A percentile compares a stretch with the other conserved stretches of the same genome.
These are phyloP conservation scores for Oryzias melastigma DNA, from an alignment of 2,113 vertebrate species.

Conservation along the genomic window DNA sequence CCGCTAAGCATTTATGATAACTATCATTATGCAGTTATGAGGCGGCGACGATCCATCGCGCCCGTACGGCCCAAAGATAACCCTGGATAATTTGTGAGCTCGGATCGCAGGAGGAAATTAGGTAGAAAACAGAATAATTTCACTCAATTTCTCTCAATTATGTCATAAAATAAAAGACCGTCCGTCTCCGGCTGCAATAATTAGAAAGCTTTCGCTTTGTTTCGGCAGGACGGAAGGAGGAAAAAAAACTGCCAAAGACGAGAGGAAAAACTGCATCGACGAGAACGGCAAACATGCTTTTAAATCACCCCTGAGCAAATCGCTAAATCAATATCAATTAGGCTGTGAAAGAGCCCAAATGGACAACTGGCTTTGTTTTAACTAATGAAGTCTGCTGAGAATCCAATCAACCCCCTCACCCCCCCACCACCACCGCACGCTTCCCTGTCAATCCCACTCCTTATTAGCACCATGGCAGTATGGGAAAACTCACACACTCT, in stretches of 20 bases:
- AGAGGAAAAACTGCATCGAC: slow-evolving; percentile 49
- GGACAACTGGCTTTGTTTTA: slow-evolving; percentile 78
- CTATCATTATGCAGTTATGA: slow-evolving; percentile 58
- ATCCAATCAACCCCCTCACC: slow-evolving; percentile 41
- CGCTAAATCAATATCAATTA: slow-evolving; percentile 79
- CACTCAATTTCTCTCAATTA: slow-evolving; percentile 39
- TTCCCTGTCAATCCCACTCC: slow-evolving; percentile 14
- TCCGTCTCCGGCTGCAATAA: not conserved
- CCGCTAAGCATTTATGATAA: slow-evolving; percentile 60
- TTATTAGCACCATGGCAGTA: slow-evolving; percentile 38
- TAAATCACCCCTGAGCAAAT: slow-evolving; percentile 68
- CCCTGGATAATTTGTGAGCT: slow-evolving; percentile 32
- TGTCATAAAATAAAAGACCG: slow-evolving; percentile 35
- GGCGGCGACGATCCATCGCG: slow-evolving; percentile 34
- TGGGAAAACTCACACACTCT: not conserved
- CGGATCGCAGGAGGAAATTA: slow-evolving; percentile 35
- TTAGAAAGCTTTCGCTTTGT: not conserved
- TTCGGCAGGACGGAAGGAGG: slow-evolving; percentile 7
- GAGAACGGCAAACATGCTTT: slow-evolving; percentile 65
- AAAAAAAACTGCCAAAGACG: slow-evolving; percentile 9
- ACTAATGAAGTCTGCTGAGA: slow-evolving; percentile 77
- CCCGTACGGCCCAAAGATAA: slow-evolving; percentile 30
- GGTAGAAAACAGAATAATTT: slow-evolving; percentile 50
- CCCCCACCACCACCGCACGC: not conserved
- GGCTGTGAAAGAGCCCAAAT: slow-evolving; percentile 64